These are phyloP conservation scores for Gymnodraco acuticeps DNA, from an alignment of 2,797 vertebrate genomes.

Conservation along the genomic window DNA sequence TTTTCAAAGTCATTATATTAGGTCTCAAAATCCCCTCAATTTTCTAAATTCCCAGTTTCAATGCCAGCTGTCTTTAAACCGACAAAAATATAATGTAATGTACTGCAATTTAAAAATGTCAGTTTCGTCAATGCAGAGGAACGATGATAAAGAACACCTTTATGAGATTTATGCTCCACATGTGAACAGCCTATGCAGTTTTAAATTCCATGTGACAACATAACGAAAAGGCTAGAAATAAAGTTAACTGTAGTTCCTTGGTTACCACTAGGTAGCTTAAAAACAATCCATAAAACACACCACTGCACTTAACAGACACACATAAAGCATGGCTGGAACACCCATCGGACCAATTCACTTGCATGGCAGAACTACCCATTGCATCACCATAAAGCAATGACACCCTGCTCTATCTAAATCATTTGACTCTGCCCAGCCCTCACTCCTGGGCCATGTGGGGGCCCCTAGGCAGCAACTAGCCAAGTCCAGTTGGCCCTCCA, in stretches of 20 bases:
- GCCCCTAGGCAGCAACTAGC: slow-evolving; percentile 24
- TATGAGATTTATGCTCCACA: background rate
- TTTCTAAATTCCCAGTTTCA: slow-evolving; percentile 34
- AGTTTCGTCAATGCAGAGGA: slow-evolving; percentile 29
- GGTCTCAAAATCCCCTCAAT: slow-evolving; percentile 36
- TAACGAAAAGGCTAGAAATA: slow-evolving; percentile 4
- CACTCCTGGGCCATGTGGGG: slow-evolving; percentile 28
- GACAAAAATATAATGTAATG: slow-evolving; percentile 23
- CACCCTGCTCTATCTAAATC: slow-evolving; percentile 51
- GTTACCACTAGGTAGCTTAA: slow-evolving; percentile 57
- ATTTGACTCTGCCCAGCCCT: slow-evolving; percentile 36
- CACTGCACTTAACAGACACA: slow-evolving; percentile 61
- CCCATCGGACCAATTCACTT: slow-evolving; percentile 44
- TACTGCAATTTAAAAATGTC: background rate
- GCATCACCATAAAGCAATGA: slow-evolving; percentile 65
- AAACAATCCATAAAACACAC: slow-evolving; percentile 70
- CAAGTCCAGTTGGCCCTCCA: slow-evolving; percentile 55
- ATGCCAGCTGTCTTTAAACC: slow-evolving; percentile 31
- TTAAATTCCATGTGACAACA: slow-evolving; percentile 41
- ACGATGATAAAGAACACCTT: slow-evolving; percentile 29
- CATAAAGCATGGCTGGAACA: slow-evolving; percentile 50
- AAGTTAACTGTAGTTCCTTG: slow-evolving; percentile 54
- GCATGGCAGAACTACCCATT: slow-evolving; percentile 63
- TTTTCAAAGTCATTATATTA: slow-evolving; percentile 40
- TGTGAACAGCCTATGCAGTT: slow-evolving; percentile 7